A percentile compares a stretch with the other conserved stretches of the same genome.
phyloP scores from a whole-genome alignment of 2,888 invertebrate species.

The Heliconius hortense region DNA sequence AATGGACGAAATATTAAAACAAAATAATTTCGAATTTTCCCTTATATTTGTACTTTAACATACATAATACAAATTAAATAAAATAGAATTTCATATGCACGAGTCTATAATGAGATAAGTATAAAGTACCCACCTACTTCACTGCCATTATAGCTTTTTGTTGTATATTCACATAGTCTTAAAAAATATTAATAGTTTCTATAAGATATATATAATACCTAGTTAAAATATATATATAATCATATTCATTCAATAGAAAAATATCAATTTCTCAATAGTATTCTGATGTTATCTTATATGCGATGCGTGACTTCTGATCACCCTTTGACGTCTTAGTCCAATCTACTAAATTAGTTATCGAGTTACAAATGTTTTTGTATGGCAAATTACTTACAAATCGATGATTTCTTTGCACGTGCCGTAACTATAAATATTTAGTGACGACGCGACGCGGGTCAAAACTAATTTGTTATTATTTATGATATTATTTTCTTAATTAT shows the following conservation, averaged over 20 bases:
- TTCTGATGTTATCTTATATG: conserved; percentile 67
- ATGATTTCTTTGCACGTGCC: conserved; percentile 54
- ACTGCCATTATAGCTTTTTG: no score
- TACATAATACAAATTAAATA: no score
- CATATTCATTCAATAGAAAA: conserved; percentile 13
- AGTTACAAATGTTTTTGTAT: conserved; percentile 61
- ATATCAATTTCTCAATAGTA: conserved; percentile 56
- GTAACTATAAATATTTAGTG: conserved; percentile 63
- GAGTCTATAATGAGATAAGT: no score
- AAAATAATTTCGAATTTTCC: no score
- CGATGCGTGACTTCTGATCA: conserved; percentile 61
- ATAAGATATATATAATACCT: no score
- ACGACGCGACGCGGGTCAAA: conserved; percentile 71
- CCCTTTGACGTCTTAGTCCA: conserved; percentile 79
- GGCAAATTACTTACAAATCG: conserved; percentile 60
- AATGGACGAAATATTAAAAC: no score
- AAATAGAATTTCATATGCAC: no score
- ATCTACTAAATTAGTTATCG: conserved; percentile 73
- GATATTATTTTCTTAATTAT: conserved; percentile 33
- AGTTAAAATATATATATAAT: no score
- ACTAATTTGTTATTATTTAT: conserved; percentile 31
- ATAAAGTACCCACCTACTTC: no score
- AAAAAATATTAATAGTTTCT: no score
- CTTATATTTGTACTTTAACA: no score
- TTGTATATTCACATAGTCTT: no score